phyloP scores from a whole-genome alignment of 2,888 invertebrate genomes.

The Ferrisia virgata region DNA sequence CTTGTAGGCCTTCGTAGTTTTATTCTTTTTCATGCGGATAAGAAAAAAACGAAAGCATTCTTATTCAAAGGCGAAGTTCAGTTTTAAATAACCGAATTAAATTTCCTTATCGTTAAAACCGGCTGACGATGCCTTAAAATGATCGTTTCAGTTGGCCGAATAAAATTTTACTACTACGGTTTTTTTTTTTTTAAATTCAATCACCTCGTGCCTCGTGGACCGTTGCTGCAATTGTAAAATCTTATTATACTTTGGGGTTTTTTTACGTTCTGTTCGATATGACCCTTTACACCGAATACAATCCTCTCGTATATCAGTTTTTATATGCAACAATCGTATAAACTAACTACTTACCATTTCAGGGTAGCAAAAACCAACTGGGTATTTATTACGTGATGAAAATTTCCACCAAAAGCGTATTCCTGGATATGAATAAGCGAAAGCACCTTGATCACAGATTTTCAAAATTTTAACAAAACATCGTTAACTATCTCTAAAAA shows the following conservation, averaged over 20 bases:
- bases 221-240: neutral
- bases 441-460: no score
- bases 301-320: neutral
- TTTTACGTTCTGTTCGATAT: neutral
- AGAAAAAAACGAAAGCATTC: no score
- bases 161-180: slow-evolving; percentile 4
- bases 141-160: neutral
- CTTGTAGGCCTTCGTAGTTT: neutral
- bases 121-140: neutral
- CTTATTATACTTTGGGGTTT: neutral
- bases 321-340: neutral
- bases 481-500: no score
- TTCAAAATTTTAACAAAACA: no score
- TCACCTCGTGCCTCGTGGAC: neutral
- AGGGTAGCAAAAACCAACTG: neutral
- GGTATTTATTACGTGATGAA: neutral
- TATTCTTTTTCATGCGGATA: neutral
- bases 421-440: no score
- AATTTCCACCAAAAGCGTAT: neutral
- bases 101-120: slow-evolving; percentile 9
- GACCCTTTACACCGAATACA: neutral
- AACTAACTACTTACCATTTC: neutral
- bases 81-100: neutral
- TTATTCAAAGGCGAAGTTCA: neutral
- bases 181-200: neutral